A percentile compares a stretch with the other conserved stretches of the same genome.
Conservation (phyloP, 1,140 invertebrate species). For the Cydia strobilella region DNA sequence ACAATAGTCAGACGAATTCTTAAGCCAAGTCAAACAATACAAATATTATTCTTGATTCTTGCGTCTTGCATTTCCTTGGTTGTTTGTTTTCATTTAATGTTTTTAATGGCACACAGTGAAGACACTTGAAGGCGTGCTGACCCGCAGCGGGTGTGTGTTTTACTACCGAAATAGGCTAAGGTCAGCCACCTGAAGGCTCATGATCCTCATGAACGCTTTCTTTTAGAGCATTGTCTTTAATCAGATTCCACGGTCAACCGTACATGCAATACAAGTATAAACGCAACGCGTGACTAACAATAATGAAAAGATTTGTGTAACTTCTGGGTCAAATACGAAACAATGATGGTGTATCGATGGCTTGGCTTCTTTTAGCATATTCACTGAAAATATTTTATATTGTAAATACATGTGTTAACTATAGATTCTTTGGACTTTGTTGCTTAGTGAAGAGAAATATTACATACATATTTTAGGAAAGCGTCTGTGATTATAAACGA, state of each 20-base stretch:
- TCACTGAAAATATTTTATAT: slow-evolving; percentile 58
- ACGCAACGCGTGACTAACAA: background rate
- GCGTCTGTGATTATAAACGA: slow-evolving; percentile 79
- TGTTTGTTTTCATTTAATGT: background rate
- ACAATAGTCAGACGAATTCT: background rate
- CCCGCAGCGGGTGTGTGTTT: too few relatives aligned
- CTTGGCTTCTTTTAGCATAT: slow-evolving; percentile 36
- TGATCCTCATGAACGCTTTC: too few relatives aligned
- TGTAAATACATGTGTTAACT: slow-evolving; percentile 43
- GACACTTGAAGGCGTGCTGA: too few relatives aligned
- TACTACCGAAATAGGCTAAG: too few relatives aligned
- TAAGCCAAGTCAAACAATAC: slow-evolving; percentile 8
- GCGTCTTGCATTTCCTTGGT: background rate
- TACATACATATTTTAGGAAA: slow-evolving; percentile 78
- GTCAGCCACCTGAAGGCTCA: background rate
- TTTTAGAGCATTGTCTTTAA: too few relatives aligned
- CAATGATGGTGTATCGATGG: background rate
- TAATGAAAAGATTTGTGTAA: background rate
- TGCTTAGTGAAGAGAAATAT: slow-evolving; percentile 65
- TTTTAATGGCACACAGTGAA: background rate
- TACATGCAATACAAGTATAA: background rate
- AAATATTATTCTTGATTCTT: background rate
- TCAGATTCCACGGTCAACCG: background rate
- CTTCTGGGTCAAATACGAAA: slow-evolving; percentile 1
- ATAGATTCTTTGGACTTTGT: slow-evolving; percentile 68